Evolutionary conservation across 2,113 vertebrate species (phyloP).

Genomic region (Prolemur simus): DNA sequence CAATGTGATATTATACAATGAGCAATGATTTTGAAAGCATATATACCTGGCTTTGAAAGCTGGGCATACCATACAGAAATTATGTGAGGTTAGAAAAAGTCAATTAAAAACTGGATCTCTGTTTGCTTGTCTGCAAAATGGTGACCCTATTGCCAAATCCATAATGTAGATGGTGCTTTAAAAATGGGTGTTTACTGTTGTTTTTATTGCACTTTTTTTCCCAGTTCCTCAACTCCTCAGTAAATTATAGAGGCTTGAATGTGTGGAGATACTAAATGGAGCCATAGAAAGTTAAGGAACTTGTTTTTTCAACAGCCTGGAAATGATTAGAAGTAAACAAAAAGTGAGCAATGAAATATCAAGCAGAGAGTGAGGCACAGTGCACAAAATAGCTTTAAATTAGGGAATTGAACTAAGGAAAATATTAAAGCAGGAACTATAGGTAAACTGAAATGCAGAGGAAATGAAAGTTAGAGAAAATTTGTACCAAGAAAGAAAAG

Average conservation of each 20-base stretch:
- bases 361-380: background rate
- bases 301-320: fast-evolving
- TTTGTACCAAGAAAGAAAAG: background rate
- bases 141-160: background rate
- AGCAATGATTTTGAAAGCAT: background rate
- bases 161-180: background rate
- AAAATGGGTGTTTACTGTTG: background rate
- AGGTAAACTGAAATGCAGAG: background rate
- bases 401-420: background rate
- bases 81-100: background rate
- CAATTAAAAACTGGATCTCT: background rate
- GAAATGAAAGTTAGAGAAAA: background rate
- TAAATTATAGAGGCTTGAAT: background rate
- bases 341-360: background rate
- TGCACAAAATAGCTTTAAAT: background rate
- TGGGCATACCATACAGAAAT: background rate
- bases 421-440: background rate
- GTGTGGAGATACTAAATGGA: background rate
- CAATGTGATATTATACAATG: background rate
- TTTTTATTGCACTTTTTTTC: background rate
- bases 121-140: background rate
- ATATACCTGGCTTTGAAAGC: background rate
- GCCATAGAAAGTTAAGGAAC: background rate
- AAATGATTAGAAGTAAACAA: background rate
- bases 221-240: background rate